Evolutionary conservation across 2,888 invertebrate genomes (phyloP), one percentile per base, ranked within the genome.

Genomic region (Sturmia bella): DNA sequence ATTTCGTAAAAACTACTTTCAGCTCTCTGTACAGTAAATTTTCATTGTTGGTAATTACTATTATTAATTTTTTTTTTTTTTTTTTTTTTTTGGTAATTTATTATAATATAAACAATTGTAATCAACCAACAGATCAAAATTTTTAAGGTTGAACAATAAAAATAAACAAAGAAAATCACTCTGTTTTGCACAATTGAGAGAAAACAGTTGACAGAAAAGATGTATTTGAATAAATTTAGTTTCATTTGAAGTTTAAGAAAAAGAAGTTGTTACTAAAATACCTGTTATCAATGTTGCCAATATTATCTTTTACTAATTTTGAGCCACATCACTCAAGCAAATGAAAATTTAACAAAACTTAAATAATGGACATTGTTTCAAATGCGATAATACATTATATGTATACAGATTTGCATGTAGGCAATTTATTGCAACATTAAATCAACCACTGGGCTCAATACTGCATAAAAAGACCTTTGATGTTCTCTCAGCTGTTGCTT

Each of bases 281-380:
- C 74, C 74, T 66, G 64, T 66, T 74, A 19, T n/a, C 64, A 48
- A 27, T 74, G 64, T 21, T 64, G 74, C 11, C 24, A 48, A 59
- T 24, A 5, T 27, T 0, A 9, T 50, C 48, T 41, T 32, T 32
- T 32, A 9, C 32, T 7, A n/a, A n/a, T n/a, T n/a, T n/a, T n/a
- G n/a, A n/a, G n/a, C n/a, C n/a, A n/a, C n/a, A n/a, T n/a, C n/a
- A n/a, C n/a, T n/a, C n/a, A n/a, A n/a, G n/a, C n/a, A 7, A 32
- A 32, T 7, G 4, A 32, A 32, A 32, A 3, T 9, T 3, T 7
- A 32, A 32, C 32, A 7, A n/a, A n/a, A n/a, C n/a, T n/a, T n/a
- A n/a, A n/a, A n/a, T n/a, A n/a, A n/a, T n/a, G n/a, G n/a, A n/a
- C n/a, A n/a, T n/a, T n/a, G n/a, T n/a, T n/a, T n/a, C n/a, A n/a